Evolutionary conservation across 2,113 vertebrate genomes (phyloP), one percentile per base, ranked within the genome.

Genomic region (Microcebus jonahi): DNA sequence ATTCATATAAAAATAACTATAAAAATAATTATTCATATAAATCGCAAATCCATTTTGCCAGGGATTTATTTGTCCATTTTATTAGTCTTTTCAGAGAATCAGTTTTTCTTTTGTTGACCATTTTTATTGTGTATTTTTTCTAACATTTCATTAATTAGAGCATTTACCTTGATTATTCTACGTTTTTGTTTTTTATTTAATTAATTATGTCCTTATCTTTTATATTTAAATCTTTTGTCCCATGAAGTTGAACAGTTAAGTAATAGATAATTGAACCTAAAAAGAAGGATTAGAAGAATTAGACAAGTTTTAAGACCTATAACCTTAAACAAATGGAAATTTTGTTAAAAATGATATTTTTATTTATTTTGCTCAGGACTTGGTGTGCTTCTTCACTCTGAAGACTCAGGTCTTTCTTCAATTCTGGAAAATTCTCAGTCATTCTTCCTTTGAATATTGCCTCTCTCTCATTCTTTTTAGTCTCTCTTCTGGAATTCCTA

Each of bases 361-460:
- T 75, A 96, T 93, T 95, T 96, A 82, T 95, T 93, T 96, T 95
- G 79, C 88, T 92, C 59, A 95, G 93, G 94, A 83, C 27, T 91
- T 92, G 75, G 42, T 95, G 57, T 92, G 73, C 45, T 93, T 90
- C 92, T 82, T 95, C 87, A 89, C 0, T 61, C 11, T 42, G 92
- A 96, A 96, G 95, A 93, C 9, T 84, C 87, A n/a, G 81, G 70
- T 90, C 87, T 96, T 79, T 93, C 89, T 93, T 88, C 95, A 95
- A 1, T 89, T 95, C 77, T 91, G 92, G 96, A 89, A 91, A 88
- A 42, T 63, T 95, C 61, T 97, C 92, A 88, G 71, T 95, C 67
- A 59, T n/a, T 95, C 80, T 94, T 29, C 87, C 82, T 96, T 91
- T 97, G 96, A 97, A 61, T 88, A 50, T 31, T 94, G 36, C 27